Evolutionary conservation across 2,797 vertebrate genomes (phyloP), one percentile per base, ranked within the genome.

Genomic region (Falco columbarius): DNA sequence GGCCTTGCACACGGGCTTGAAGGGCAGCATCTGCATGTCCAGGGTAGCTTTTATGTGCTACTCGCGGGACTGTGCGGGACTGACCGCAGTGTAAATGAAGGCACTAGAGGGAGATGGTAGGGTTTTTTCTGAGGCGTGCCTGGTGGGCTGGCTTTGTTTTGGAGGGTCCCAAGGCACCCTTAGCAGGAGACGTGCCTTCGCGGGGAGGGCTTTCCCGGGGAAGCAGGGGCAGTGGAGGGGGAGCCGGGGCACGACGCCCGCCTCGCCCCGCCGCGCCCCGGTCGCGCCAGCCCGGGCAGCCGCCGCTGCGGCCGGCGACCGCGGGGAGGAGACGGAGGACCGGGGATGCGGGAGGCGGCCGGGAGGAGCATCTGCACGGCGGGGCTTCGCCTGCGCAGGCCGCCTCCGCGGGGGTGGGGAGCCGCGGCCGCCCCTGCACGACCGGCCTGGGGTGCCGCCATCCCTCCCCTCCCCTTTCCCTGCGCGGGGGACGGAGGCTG

Each of bases 241-340:
- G 5, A 44, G n/a, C 32, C n/a, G 51, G 40, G 34, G 19, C 30
- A 32, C 11, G 23, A 1, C 7, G 6, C 38, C 30, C 42, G 17
- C 58, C 47, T 15, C 1, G 8, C 9, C 52, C 23, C 12, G 17
- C 44, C 8, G 9, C 38, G 5, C 11, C 38, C 38, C 38, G 38
- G 38, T 13, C 38, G 38, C 38, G 38, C 38, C 38, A 40, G 38
- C 38, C 62, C 26, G 8, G n/a, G 32, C 59, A 77, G 71, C 71
- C 34, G 51, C 24, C 10, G 17, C 44, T 68, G 71, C 83, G 2
- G 5, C 32, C 55, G 10, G 23, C 24, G 77, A 85, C 92, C 90
- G 66, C 88, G 16, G 59, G 90, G 92, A 70, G 95, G 94, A 94
- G 95, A 15, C 29, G 61, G 47, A 29, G 59, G 26, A 61, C 22